These are phyloP conservation scores for Noctilio leporinus DNA, from an alignment of 2,113 vertebrate genomes.

Conservation along the genomic window DNA sequence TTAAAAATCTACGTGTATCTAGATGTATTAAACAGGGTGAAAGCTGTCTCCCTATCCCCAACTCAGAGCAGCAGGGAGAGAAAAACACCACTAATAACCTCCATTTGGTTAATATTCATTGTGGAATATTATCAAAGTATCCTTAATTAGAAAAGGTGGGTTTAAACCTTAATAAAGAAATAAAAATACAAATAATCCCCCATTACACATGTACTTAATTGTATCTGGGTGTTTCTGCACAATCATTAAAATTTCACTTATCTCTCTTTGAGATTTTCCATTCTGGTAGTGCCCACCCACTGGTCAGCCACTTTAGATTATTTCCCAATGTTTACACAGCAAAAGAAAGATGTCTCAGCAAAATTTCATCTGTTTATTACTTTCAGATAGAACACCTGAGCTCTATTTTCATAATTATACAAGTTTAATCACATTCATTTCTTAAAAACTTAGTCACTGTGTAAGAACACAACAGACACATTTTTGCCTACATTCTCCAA, in stretches of 20 bases:
- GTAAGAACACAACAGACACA: neutral
- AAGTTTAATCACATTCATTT: neutral
- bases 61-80: neutral
- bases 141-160: neutral
- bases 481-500: conserved; percentile 9
- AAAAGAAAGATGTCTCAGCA: conserved; percentile 40
- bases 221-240: neutral
- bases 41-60: neutral
- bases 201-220: neutral
- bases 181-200: neutral
- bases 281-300: conserved; percentile 11
- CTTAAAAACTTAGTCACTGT: neutral
- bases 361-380: conserved; percentile 44
- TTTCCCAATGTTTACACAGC: conserved; percentile 55
- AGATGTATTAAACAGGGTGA: neutral
- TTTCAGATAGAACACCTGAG: conserved; percentile 44
- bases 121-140: neutral
- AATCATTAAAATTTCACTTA: conserved; percentile 65
- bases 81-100: neutral
- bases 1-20: conserved; percentile 1
- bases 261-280: conserved; percentile 44
- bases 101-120: neutral
- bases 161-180: conserved; percentile 2
- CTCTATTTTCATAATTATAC: neutral
- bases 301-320: conserved; percentile 45